Base-by-base conservation (phyloP, 2,113 vertebrate genomes). In the Paratilapia polleni region DNA sequence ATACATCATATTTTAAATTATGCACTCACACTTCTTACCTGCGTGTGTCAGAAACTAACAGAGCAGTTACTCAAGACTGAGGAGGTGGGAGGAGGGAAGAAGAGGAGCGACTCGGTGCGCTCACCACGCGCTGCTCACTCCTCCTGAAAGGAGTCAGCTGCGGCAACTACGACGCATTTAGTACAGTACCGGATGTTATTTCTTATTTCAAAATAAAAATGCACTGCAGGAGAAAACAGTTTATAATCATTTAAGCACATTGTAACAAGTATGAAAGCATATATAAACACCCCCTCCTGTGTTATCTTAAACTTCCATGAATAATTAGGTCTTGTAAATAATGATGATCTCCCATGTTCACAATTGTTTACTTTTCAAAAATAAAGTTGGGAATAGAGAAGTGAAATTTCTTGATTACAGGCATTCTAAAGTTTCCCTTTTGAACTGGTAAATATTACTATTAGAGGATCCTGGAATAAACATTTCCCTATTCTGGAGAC, bases 1-100 rank as follows among this genome's bases (percentile, higher is more conserved):
- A 6, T 49, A 12, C 24, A 10, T 43, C 0, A 13, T 52, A 52
- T 70, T 70, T 47, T 47, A 15, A 4, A 15, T 3, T 15, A 6
- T 34, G 34, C 34, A 6, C 34, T 4, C 6, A 34, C n/a, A n/a
- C n/a, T 43, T 47, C 14, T 15, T 13, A 47, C 43, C 12, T 3
- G 47, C 31, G 52, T 38, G 22, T 77, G 41, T 76, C 13, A 22
- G 56, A 54, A 76, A 78, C 28, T 8, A 24, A 76, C 22, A 74
- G 56, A 66, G 85, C 82, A 80, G 85, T 93, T 92, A 89, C 86
- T 89, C 84, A 92, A 91, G 85, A 82, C 74, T 24, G 83, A 81
- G 59, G 78, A 77, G 87, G 88, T 59, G 90, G 84, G 87, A 86
- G 54, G 77, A 84, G 91, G 38, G 52, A 63, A 31, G 83, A 47